phyloP scores from a whole-genome alignment of 2,888 invertebrate genomes.

The Aethes cnicana region DNA sequence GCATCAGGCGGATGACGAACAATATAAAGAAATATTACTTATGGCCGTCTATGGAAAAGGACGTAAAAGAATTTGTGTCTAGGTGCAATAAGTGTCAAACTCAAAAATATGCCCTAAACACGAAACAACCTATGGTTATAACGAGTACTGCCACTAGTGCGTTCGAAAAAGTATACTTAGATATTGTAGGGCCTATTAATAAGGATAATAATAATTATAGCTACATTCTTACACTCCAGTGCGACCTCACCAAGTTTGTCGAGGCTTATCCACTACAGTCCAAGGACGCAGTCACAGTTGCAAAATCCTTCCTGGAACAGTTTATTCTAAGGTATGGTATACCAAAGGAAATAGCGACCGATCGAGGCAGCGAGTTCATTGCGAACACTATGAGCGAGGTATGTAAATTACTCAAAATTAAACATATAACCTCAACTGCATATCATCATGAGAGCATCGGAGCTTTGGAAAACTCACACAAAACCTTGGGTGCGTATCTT shows the following conservation, averaged over 20 bases:
- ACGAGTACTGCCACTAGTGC: background rate
- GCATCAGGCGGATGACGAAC: background rate
- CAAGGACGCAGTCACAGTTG: background rate
- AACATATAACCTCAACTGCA: slow-evolving; percentile 19
- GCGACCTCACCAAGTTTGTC: background rate
- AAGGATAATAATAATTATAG: slow-evolving; percentile 4
- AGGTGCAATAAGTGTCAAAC: background rate
- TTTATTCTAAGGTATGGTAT: background rate
- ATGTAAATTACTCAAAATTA: slow-evolving; percentile 29
- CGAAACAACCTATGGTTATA: background rate
- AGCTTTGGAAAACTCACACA: slow-evolving; percentile 21
- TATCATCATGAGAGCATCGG: slow-evolving; percentile 28
- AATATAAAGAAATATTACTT: background rate
- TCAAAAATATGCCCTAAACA: background rate
- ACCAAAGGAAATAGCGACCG: background rate
- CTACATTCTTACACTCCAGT: background rate
- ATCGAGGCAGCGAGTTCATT: slow-evolving; percentile 21
- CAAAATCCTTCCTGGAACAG: background rate
- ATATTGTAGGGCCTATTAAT: background rate
- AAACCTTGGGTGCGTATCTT: slow-evolving; percentile 25
- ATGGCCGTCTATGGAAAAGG: background rate
- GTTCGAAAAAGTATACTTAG: background rate
- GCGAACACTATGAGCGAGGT: slow-evolving; percentile 20
- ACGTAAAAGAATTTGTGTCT: background rate
- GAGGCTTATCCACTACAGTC: background rate